Base-by-base conservation (phyloP, 2,888 invertebrate species). In the Mesopsocus fuscifrons region DNA sequence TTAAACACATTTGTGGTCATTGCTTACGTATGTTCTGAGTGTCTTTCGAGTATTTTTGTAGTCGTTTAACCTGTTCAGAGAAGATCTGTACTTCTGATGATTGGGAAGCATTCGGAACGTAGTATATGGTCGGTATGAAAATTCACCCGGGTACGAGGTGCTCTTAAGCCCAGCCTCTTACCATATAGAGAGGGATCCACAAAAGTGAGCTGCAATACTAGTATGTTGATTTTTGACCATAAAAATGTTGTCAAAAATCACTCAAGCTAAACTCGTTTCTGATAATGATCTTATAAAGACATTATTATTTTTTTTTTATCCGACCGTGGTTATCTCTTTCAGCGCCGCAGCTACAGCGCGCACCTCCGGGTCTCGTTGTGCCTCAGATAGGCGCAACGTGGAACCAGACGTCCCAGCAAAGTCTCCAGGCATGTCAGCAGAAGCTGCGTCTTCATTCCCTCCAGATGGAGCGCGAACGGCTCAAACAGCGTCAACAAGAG, bases 401-500 rank as follows among this genome's bases (percentile, higher is more conserved):
- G 63, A 56, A 63, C 15, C 60, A 65, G 42, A 52, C 59, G 31
- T 54, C 63, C 43, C 65, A 64, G 41, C 61, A 60, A 45, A 66
- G 69, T 31, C 59, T 72, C 41, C 74, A 72, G 55, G 71, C 68
- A 45, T 75, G 74, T 59, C 81, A 81, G 60, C 81, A 81, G 60
- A 79, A 82, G 57, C 65, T 81, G 47, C 72, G 84, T 51, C 68
- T 87, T 46, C 82, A 83, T 59, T 80, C 82, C 46, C 67, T 91
- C 52, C 84, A 89, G 60, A 71, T 84, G 59, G 91, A 91, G 64
- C 71, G 88, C 48, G 89, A 91, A 60, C 74, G 80, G 54, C 72
- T 91, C 52, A 85, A 85, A 63, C 77, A 83, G 55, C 72, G 88
- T 52, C 87, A 87, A 61, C 83, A 84, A 64, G 88, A 89, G 67